Base-by-base conservation (phyloP, 2,113 vertebrate species). In the Pygoscelis antarcticus region DNA sequence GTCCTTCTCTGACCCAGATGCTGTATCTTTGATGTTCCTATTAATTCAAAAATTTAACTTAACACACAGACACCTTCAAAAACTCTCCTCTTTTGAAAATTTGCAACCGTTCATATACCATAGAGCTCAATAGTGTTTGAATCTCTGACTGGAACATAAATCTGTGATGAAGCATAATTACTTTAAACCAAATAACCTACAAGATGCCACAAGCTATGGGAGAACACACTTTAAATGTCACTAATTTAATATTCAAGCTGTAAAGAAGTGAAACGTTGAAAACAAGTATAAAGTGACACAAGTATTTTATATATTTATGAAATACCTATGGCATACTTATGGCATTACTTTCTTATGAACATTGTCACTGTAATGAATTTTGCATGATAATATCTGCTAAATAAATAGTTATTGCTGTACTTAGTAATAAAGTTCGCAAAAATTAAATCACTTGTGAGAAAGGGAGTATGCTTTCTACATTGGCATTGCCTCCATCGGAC, bases 41-140 rank as follows among this genome's bases (percentile, higher is more conserved):
- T 96, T 96, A 96, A 95, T 94, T 95, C 74, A 75, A 80, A 91
- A 94, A 93, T 76, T 94, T 94, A 88, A 86, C 92, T 93, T 83
- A 95, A 88, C 66, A 93, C 79, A 84, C 88, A 83, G 86, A 84
- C 81, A 94, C 87, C 85, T 95, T 96, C 94, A 97, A 81, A 97
- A 95, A 68, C 55, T 70, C 79, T 77, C 34, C 70, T 77, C 75
- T 88, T 93, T 68, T 83, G 82, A 96, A 93, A 86, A 94, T 74
- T 4, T 79, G 81, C 69, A 66, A 47, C 89, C 42, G 2, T 84
- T 89, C 70, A 19, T 40, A 65, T 12, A 76, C 36, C 0, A 0
- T 13, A 76, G 62, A 91, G 83, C 84, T 96, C 83, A 54, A 13
- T 3, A 57, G 29, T n/a, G 68, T 87, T 82, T 89, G 78, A 87